Evolutionary conservation across 2,888 invertebrate genomes (phyloP), one percentile per base, ranked within the genome.

Genomic region (Drosophila nr. perissopoda): DNA sequence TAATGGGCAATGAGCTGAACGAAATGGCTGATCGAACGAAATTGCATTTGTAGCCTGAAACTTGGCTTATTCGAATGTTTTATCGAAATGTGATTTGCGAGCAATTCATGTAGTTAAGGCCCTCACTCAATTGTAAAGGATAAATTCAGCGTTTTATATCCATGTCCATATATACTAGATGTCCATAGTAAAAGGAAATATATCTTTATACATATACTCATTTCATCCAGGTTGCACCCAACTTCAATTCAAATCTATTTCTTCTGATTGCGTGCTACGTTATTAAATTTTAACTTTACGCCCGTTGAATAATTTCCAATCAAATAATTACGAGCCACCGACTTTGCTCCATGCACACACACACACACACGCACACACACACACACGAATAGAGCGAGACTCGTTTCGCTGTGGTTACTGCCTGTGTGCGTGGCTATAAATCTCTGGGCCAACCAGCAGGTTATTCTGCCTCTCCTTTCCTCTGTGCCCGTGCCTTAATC

Each of bases 261-360:
- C 59, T 65, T 51, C 74, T 72, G 72, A 67, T 70, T 82, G 81
- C 83, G 65, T 72, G 83, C 59, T 48, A 33, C 65, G 38, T 79
- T 82, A 82, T 82, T 82, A 79, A 84, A 82, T 84, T 82, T 82
- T 73, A 69, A 82, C 80, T 74, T 84, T 74, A 79, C 73, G 74
- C 76, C 65, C 73, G 70, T 79, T 82, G 82, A 83, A 85, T 83
- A 80, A 82, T 83, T 85, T 78, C 81, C 83, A 85, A 83, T 83
- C 81, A 83, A 83, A 83, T 86, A 85, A 83, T 85, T 83, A 83
- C 81, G 67, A 73, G 65, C 74, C 71, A 81, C 52, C 66, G 80
- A 79, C 56, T 79, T 69, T 65, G 63, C 57, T 42, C 51, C 62
- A 21, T 42, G 34, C 49, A 51, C 60, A 57, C 62, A 49, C 59